Percentiles rank a stretch among this genome's conserved stretches.
These are phyloP conservation scores for Lathamus discolor DNA, from an alignment of 2,113 vertebrate species.

Conservation along the genomic window DNA sequence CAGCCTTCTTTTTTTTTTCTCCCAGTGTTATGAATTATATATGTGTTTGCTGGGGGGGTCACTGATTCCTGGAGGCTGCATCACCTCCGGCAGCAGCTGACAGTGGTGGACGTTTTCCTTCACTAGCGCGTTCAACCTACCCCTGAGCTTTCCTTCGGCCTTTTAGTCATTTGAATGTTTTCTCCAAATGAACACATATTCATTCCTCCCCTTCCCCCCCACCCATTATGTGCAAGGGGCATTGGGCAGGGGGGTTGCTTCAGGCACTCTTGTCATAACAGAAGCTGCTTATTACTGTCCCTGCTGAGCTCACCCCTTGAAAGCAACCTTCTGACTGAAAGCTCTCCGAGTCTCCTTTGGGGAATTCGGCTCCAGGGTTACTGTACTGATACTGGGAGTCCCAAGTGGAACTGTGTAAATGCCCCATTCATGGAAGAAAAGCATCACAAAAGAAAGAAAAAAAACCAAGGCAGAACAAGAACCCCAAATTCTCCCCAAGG, in stretches of 20 bases:
- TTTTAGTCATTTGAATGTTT: background rate
- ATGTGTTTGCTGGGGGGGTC: background rate
- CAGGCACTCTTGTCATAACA: background rate
- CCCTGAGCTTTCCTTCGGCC: too few species aligned
- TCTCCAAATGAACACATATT: fast-evolving
- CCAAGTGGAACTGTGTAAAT: background rate
- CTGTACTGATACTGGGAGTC: background rate
- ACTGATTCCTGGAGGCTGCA: background rate
- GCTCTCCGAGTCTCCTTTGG: background rate
- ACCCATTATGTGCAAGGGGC: fast-evolving
- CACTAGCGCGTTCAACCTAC: background rate
- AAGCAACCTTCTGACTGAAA: background rate
- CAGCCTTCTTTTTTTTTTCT: background rate
- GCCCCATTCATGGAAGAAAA: background rate
- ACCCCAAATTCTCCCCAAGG: background rate
- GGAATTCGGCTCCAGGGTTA: constrained; percentile 34
- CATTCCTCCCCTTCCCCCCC: background rate
- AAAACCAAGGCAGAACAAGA: background rate
- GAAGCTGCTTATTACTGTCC: constrained; percentile 9
- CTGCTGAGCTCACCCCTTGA: background rate
- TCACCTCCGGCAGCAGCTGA: background rate
- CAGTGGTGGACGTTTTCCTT: background rate
- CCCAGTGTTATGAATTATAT: background rate
- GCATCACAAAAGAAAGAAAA: fast-evolving
- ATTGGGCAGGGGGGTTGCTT: fast-evolving